Conservation (phyloP, 1,140 invertebrate species). For the Cyclina sinensis region DNA sequence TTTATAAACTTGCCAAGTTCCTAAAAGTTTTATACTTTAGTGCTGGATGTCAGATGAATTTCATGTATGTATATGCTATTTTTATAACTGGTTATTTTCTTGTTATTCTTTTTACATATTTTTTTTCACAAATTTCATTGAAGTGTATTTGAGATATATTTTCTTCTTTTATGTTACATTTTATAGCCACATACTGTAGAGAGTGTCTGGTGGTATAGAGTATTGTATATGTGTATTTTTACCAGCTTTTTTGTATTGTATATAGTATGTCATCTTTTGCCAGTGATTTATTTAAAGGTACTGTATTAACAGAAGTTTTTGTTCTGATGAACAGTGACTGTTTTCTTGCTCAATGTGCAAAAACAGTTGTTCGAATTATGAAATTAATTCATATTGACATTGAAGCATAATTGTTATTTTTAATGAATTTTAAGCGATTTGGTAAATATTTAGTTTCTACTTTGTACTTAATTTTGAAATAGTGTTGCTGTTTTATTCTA, state of each 20-base stretch:
- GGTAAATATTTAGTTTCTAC: no score
- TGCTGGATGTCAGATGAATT: no score
- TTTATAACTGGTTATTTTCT: neutral
- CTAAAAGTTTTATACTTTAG: neutral
- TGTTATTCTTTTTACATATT: neutral
- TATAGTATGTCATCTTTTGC: neutral
- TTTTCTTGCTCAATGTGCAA: constrained; percentile 23
- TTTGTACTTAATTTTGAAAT: no score
- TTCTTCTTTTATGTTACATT: neutral
- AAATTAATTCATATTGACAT: no score
- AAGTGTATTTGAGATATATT: constrained; percentile 6
- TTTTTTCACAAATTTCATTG: constrained; percentile 7
- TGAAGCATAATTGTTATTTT: no score
- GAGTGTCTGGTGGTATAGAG: neutral
- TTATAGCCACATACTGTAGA: neutral
- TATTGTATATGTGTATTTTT: neutral
- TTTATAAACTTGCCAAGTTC: no score
- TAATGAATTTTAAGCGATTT: no score
- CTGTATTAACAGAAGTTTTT: neutral
- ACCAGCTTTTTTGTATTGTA: neutral
- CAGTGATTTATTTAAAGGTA: neutral
- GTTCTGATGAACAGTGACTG: neutral
- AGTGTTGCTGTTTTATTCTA: no score
- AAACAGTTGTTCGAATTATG: neutral
- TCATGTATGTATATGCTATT: no score